Conservation (phyloP, 2,888 invertebrate species). For the Yponomeuta plumbellus region DNA sequence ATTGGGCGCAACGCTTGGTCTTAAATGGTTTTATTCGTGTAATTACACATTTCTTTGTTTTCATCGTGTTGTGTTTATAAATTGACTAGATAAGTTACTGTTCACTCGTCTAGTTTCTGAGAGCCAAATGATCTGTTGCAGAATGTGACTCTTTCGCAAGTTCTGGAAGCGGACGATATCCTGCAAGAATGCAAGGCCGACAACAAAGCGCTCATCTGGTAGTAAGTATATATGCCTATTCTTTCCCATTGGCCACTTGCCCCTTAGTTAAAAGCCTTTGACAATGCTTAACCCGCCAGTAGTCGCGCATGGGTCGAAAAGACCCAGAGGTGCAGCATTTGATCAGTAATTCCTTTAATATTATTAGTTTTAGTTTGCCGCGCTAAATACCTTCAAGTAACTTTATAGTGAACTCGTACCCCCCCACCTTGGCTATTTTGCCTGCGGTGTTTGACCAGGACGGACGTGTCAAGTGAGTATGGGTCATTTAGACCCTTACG, state of each 20-base stretch:
- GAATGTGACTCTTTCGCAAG: constrained; percentile 92
- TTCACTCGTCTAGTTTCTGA: background rate
- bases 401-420: too few species aligned
- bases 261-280: background rate
- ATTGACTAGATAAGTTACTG: background rate
- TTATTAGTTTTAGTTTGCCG: too few species aligned
- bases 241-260: constrained; percentile 3
- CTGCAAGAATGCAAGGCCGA: constrained; percentile 96
- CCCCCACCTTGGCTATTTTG: too few species aligned
- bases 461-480: too few species aligned
- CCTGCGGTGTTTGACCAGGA: too few species aligned
- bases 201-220: constrained; percentile 92
- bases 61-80: background rate
- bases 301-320: too few species aligned
- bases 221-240: constrained; percentile 79
- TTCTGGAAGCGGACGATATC: constrained; percentile 96
- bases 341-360: too few species aligned
- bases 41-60: constrained; percentile 24
- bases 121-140: constrained; percentile 59
- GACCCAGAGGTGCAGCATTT: too few species aligned
- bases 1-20: constrained; percentile 34
- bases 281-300: background rate
- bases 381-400: too few species aligned
- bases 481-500: too few species aligned
- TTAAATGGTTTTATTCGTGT: constrained; percentile 24